Evolutionary conservation across 1,140 invertebrate species (phyloP), one percentile per base, ranked within the genome.

Genomic region (Aradophagus sp.): DNA sequence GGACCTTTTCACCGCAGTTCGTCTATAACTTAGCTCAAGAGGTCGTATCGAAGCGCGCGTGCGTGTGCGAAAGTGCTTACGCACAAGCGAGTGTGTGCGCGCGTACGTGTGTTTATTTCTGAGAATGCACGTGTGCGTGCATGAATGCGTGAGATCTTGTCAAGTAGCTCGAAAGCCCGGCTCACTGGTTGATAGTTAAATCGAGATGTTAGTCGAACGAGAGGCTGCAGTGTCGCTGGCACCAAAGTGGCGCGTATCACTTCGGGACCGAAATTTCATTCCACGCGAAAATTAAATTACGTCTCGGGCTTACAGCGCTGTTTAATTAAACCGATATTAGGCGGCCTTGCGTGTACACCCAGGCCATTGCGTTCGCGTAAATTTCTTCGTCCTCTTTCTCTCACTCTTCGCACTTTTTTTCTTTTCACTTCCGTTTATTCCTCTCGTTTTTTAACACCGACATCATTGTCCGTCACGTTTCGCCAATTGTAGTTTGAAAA

Each of bases 261-360:
- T 47, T 59, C 61, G 53, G 53, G 53, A 71, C 55, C 59, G 31
- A 65, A 71, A 71, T 71, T 71, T 65, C 68, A 71, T 71, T 65
- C 47, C 53, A 15, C 59, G 12, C 38, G 32, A 63, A 71, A 71
- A 71, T 71, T 65, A 63, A 71, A 65, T 71, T 71, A 65, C 68
- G 55, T 59, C 15, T 14, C 52, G 19, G 45, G 59, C 52, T 70
- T 70, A 52, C 66, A 70, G 31, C 39, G 66, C 13, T 59, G 61
- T 67, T 70, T 70, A 70, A 56, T 70, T 70, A 62, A 70, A 70
- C 52, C 52, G 58, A 70, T 62, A 70, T 70, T 70, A 70, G 66
- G 52, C 26, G 45, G 39, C 14, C n/a, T 36, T 38, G 27, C 35
- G 41, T 47, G 12, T 14, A 26, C 15, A 50, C 12, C 19, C 16